These are phyloP conservation scores for Auanema sp. DNA, from an alignment of 2,888 invertebrate genomes.

Conservation along the genomic window DNA sequence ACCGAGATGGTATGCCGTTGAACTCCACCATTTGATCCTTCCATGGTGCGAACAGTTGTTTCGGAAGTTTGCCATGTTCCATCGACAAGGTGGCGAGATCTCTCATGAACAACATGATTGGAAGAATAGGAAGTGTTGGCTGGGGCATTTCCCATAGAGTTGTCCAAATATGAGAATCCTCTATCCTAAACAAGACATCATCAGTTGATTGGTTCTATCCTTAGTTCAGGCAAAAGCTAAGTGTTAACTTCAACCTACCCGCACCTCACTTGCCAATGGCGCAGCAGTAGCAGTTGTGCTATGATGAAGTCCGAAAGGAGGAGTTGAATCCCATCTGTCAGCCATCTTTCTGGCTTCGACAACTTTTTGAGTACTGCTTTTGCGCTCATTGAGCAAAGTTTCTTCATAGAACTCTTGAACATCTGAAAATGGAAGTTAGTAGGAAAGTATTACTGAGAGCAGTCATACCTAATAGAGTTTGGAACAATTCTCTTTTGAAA, in stretches of 20 bases:
- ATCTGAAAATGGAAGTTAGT: conserved; percentile 69
- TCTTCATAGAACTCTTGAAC: conserved; percentile 98
- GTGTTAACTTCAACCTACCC: neutral
- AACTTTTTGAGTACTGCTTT: conserved; percentile 92
- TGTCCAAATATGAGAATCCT: conserved; percentile 38
- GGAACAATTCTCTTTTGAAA: conserved; percentile 96
- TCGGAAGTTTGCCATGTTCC: conserved; percentile 56
- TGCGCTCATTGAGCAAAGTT: conserved; percentile 90
- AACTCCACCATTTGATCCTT: conserved; percentile 46
- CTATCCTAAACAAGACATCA: conserved; percentile 27
- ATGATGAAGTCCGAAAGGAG: conserved; percentile 35
- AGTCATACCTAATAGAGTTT: conserved; percentile 85
- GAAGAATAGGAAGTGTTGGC: conserved; percentile 32
- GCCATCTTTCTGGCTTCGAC: conserved; percentile 76
- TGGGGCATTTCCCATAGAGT: conserved; percentile 12
- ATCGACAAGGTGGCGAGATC: conserved; percentile 49
- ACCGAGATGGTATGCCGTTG: conserved; percentile 53
- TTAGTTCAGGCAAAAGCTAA: neutral
- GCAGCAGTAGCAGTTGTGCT: conserved; percentile 3
- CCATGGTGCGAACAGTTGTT: conserved; percentile 50
- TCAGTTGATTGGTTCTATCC: neutral
- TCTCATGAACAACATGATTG: conserved; percentile 33
- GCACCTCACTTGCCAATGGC: conserved; percentile 19
- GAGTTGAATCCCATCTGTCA: conserved; percentile 73
- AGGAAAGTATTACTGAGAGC: too few relatives aligned